Percentiles rank a stretch among this genome's conserved stretches.
phyloP scores from a whole-genome alignment of 2,888 invertebrate species.

The Diabrotica balteata region DNA sequence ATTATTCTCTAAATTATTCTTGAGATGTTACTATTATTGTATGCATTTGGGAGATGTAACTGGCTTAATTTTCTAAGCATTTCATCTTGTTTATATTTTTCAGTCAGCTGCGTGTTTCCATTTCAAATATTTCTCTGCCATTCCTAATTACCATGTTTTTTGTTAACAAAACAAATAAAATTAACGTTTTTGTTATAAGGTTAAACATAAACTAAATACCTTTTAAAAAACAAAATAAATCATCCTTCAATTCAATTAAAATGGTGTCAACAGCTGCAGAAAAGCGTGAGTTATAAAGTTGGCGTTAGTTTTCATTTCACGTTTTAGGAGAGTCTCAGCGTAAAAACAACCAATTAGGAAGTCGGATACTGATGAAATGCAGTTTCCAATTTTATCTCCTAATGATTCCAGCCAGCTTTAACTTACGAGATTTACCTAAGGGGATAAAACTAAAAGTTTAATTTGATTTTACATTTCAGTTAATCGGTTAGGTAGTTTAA shows the following conservation, averaged over 20 bases:
- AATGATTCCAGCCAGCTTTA: constrained; percentile 3
- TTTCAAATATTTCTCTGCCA: too few species aligned
- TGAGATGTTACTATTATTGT: too few species aligned
- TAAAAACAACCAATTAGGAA: constrained; percentile 21
- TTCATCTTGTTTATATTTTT: too few species aligned
- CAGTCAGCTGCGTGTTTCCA: too few species aligned
- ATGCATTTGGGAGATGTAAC: too few species aligned
- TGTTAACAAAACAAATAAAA: too few species aligned
- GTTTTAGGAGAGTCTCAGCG: not conserved
- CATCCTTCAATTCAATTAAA: constrained; percentile 4
- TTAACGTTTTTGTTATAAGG: too few species aligned
- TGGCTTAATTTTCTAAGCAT: too few species aligned
- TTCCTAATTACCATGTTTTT: too few species aligned
- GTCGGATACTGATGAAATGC: constrained; percentile 13
- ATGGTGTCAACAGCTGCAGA: not conserved
- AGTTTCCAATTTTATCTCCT: constrained; percentile 23
- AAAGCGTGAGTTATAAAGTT: not conserved
- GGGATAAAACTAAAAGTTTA: constrained; percentile 5
- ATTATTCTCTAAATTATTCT: too few species aligned
- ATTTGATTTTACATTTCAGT: constrained; percentile 1
- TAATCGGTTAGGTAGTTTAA: not conserved
- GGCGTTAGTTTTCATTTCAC: constrained; percentile 19
- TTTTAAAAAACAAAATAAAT: constrained; percentile 1
- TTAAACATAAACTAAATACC: not conserved
- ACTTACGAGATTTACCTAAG: constrained; percentile 2